Base-by-base conservation (phyloP, 2,888 invertebrate species). In the Scaptodrosophila latifasciaeformis region DNA sequence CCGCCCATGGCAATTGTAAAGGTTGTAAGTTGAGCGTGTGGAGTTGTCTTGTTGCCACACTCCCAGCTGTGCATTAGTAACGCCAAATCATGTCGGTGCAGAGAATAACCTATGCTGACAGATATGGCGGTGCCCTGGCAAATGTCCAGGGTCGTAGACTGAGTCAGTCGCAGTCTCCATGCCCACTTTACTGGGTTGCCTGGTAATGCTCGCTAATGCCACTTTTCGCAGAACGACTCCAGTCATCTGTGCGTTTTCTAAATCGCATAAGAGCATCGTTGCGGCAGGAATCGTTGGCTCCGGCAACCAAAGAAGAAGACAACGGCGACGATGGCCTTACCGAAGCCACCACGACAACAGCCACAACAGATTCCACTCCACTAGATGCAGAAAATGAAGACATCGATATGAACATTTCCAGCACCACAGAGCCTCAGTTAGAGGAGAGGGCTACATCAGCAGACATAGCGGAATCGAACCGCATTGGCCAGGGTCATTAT, bases 171-270 rank as follows among this genome's bases (percentile, higher is more conserved):
- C 12, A n/a, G n/a, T n/a, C n/a, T n/a, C n/a, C n/a, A 24, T 24
- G 24, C 24, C 24, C 24, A 3, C 24, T 24, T 7, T 24, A 24
- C 7, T 7, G 24, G 24, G 24, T 30, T 47, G 46, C 21, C 34
- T 13, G 9, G 24, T 46, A 54, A 51, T 46, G 48, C 47, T 49
- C 49, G 49, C 45, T 51, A 55, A 48, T 62, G 50, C 50, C 60
- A 57, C 60, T 46, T 57, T 70, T 62, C 70, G 53, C 70, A 75
- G 75, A 61, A 49, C 48, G 61, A 53, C 65, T 65, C 37, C 68
- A 65, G 59, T 66, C 65, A 52, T 59, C 74, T 49, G 47, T 67
- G 49, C 55, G 62, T 10, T 59, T 77, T 18, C 39, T 70, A 49
- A 59, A 64, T 48, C 70, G 75, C 47, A 70, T 75, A 54, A 62